These are phyloP conservation scores for Ctenomys sociabilis DNA, from an alignment of 2,113 vertebrate species.

Conservation along the genomic window DNA sequence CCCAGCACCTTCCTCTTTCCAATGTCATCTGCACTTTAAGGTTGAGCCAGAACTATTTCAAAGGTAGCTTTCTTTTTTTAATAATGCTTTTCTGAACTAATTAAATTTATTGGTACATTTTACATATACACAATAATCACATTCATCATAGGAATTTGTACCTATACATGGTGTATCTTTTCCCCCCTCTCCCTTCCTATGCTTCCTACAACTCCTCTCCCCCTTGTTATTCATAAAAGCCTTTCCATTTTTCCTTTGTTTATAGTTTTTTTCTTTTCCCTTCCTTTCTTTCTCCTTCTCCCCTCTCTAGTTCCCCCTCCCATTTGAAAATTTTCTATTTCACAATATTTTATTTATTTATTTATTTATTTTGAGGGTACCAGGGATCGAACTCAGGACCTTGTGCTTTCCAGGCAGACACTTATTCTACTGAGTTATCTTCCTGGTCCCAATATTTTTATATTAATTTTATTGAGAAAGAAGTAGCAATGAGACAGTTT, in stretches of 20 bases:
- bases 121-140: neutral
- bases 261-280: neutral
- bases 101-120: neutral
- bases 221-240: neutral
- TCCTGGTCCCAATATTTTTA: too few relatives aligned
- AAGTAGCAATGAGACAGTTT: too few relatives aligned
- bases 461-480: too few relatives aligned
- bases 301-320: neutral
- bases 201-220: neutral
- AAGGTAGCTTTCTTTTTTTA: neutral
- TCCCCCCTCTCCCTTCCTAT: neutral
- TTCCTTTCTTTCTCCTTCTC: neutral
- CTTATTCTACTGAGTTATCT: too few relatives aligned
- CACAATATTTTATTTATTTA: too few relatives aligned
- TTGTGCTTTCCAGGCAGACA: too few relatives aligned
- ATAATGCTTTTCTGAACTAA: neutral
- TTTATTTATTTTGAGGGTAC: too few relatives aligned
- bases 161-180: neutral
- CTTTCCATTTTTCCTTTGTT: neutral
- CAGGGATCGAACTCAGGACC: too few relatives aligned
- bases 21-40: neutral
- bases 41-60: neutral
- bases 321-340: neutral
- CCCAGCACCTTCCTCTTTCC: neutral
- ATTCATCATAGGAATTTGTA: neutral